Conservation (phyloP, 2,113 vertebrate species). For the Perca flavescens region DNA sequence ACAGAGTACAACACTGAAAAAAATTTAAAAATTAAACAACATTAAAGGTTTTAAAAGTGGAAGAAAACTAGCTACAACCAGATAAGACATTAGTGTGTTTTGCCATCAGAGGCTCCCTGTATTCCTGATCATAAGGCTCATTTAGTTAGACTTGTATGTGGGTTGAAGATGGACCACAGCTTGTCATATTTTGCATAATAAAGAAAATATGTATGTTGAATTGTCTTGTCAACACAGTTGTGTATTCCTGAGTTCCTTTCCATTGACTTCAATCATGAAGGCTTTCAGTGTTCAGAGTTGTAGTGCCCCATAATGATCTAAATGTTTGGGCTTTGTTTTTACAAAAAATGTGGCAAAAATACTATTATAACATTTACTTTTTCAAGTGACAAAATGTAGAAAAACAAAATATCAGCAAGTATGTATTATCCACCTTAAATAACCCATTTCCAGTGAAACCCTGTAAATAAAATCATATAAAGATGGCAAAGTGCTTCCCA, state of each 20-base stretch:
- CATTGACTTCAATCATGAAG: constrained; percentile 6
- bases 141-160: constrained; percentile 17
- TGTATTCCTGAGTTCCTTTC: neutral
- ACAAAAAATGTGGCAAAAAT: neutral
- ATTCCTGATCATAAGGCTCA: constrained; percentile 43
- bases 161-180: neutral
- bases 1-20: constrained; percentile 6
- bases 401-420: neutral
- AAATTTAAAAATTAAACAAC: neutral
- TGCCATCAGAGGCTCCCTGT: constrained; percentile 64
- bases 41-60: neutral
- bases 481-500: constrained; percentile 48
- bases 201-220: neutral
- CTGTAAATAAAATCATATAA: constrained; percentile 12
- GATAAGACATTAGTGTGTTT: constrained; percentile 5
- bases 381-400: neutral
- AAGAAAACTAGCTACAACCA: constrained; percentile 20
- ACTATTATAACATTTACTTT: neutral
- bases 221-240: neutral
- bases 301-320: neutral
- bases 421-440: neutral
- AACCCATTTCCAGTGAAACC: neutral
- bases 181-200: neutral
- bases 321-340: neutral
- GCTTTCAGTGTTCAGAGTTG: neutral